Base-by-base conservation (phyloP, 1,140 invertebrate genomes). In the Tetramorium alpestre region DNA sequence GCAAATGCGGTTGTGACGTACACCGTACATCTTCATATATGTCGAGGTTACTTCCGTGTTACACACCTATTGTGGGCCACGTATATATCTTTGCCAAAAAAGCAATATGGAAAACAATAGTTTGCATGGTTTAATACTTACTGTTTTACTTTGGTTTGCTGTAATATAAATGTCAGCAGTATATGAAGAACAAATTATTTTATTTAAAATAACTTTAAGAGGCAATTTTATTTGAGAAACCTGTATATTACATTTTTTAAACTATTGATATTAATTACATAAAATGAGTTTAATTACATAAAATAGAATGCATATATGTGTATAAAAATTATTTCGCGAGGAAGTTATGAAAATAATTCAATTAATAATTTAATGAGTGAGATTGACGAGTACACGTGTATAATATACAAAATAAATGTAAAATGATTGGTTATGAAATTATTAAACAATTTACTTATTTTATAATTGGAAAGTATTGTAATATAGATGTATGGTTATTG, bases 1-100 rank as follows among this genome's bases (percentile, higher is more conserved):
- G 80, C 69, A 84, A 84, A 84, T 84, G 80, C 80, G 54, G 75
- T 75, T 84, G 69, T 60, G 80, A 84, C 69, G 54, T 60, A 60
- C 54, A 41, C 13, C 54, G 54, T 84, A 84, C 69, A 60, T 84
- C 80, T 84, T 84, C 41, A 84, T 84, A 49, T 13, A 73, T 28
- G 41, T 73, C 67, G 13, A 10, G 49, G 69, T 60, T 84, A 60
- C 56, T 84, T 84, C 13, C 65, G 22, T n/a, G 65, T 60, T 73
- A 49, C 41, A 47, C 44, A 41, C 64, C 44, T 69, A 33, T 69
- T 28, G 54, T 13, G 54, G 38, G 38, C 11, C 44, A 44, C 38
- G 16, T 11, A 28, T 47, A 44, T 54, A 56, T 54, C 22, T 70
- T 44, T 70, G 16, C 49, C 16, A 49, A 70, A 70, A 70, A 70